A percentile compares a stretch with the other conserved stretches of the same genome.
phyloP scores from a whole-genome alignment of 2,888 invertebrate species.

The Dichetophora obliterata region DNA sequence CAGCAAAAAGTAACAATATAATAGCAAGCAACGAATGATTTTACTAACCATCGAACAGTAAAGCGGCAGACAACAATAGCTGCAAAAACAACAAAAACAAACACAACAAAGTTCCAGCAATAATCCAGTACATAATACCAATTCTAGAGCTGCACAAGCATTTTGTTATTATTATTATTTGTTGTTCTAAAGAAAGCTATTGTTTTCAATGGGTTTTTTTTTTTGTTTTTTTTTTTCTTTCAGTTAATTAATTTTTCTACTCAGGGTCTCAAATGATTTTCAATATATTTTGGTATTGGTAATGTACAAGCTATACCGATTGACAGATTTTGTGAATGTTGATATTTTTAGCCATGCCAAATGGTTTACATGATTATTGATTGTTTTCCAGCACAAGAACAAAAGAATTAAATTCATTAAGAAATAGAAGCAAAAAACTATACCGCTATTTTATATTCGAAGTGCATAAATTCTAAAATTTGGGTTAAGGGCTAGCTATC shows the following conservation, averaged over 20 bases:
- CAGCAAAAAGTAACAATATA: neutral
- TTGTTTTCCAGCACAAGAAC: too few species aligned
- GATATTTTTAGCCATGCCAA: neutral
- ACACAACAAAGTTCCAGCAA: neutral
- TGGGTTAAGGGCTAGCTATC: too few species aligned
- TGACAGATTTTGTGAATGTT: neutral
- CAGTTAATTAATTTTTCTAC: conserved; percentile 10
- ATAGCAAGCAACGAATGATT: neutral
- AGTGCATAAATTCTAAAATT: too few species aligned
- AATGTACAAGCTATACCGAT: neutral
- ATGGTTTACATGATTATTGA: too few species aligned
- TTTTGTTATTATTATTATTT: neutral
- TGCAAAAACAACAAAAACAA: neutral
- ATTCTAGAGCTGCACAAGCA: neutral
- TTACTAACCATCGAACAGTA: conserved; percentile 2
- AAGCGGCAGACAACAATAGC: neutral
- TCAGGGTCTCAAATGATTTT: neutral
- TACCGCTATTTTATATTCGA: too few species aligned
- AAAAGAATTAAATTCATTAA: too few species aligned
- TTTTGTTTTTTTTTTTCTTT: conserved; percentile 8
- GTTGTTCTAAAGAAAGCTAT: neutral
- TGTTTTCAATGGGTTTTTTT: neutral
- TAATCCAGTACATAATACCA: neutral
- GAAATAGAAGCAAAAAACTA: too few species aligned
- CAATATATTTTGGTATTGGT: neutral